Percentiles rank a stretch among this genome's conserved stretches.
These are phyloP conservation scores for Pygmarrhopalites habei DNA, from an alignment of 1,140 invertebrate genomes.

Conservation along the genomic window DNA sequence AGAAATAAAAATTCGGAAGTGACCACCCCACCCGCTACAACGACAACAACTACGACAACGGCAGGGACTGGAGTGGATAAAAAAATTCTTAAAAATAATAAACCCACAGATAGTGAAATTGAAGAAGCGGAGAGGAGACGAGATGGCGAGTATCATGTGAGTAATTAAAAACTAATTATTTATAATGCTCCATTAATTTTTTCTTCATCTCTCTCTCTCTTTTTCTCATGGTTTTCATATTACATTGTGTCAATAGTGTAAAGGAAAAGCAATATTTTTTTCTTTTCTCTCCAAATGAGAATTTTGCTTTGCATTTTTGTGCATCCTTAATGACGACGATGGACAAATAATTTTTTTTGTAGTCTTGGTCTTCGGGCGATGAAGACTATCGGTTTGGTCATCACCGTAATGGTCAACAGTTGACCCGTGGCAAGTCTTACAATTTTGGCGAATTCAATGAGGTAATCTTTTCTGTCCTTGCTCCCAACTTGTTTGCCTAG, in stretches of 20 bases:
- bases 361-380: constrained; percentile 34
- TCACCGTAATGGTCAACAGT: constrained; percentile 18
- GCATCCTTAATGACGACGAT: too few relatives aligned
- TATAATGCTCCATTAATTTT: background rate
- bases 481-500: background rate
- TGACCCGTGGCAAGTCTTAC: constrained; percentile 24
- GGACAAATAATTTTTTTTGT: too few relatives aligned
- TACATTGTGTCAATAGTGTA: too few relatives aligned
- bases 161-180: constrained; percentile 1
- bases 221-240: too few relatives aligned
- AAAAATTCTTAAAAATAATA: background rate
- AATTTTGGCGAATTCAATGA: constrained; percentile 23
- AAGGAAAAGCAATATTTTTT: too few relatives aligned
- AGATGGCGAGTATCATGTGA: constrained; percentile 33
- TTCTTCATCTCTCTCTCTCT: too few relatives aligned
- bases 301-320: too few relatives aligned
- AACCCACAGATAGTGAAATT: constrained; percentile 31
- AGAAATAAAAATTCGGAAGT: background rate
- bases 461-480: constrained; percentile 16
- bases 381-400: constrained; percentile 16
- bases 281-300: too few relatives aligned
- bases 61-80: background rate
- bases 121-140: constrained; percentile 28
- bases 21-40: background rate
- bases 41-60: background rate